phyloP scores from a whole-genome alignment of 1,140 invertebrate species.

The Drosophila simulans region DNA sequence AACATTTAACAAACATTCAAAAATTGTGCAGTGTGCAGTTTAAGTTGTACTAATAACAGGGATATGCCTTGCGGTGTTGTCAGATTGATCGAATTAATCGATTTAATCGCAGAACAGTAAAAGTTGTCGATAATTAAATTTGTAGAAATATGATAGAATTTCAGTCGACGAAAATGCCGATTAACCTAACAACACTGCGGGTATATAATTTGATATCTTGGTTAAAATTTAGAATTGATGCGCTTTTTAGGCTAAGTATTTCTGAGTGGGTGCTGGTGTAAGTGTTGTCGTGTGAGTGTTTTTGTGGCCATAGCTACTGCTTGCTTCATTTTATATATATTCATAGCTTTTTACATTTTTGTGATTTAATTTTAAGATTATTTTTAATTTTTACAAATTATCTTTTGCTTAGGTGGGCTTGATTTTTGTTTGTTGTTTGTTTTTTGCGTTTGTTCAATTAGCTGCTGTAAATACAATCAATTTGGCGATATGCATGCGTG shows the following conservation, averaged over 20 bases:
- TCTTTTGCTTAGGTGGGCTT: constrained; percentile 78
- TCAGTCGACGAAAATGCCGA: not conserved
- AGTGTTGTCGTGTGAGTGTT: constrained; percentile 18
- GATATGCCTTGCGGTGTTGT: constrained; percentile 30
- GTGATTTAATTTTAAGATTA: constrained; percentile 59
- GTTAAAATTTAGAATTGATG: constrained; percentile 39
- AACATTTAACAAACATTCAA: constrained; percentile 81
- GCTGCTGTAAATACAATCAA: constrained; percentile 67
- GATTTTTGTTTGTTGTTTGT: constrained; percentile 74
- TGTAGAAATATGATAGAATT: not conserved
- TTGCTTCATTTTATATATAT: constrained; percentile 46
- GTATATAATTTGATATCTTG: constrained; percentile 47
- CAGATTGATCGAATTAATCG: not conserved
- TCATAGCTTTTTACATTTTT: constrained; percentile 55
- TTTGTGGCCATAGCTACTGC: constrained; percentile 39
- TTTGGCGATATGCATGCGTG: constrained; percentile 59
- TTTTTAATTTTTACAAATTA: constrained; percentile 73
- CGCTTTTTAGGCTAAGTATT: constrained; percentile 52
- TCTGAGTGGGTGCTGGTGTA: constrained; percentile 46
- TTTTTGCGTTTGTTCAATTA: constrained; percentile 47
- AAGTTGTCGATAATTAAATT: not conserved
- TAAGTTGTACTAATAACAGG: constrained; percentile 81
- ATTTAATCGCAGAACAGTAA: not conserved
- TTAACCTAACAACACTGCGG: constrained; percentile 7
- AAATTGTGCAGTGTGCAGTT: constrained; percentile 81